Base-by-base conservation (phyloP, 2,888 invertebrate species). In the Epinotia bilunana region DNA sequence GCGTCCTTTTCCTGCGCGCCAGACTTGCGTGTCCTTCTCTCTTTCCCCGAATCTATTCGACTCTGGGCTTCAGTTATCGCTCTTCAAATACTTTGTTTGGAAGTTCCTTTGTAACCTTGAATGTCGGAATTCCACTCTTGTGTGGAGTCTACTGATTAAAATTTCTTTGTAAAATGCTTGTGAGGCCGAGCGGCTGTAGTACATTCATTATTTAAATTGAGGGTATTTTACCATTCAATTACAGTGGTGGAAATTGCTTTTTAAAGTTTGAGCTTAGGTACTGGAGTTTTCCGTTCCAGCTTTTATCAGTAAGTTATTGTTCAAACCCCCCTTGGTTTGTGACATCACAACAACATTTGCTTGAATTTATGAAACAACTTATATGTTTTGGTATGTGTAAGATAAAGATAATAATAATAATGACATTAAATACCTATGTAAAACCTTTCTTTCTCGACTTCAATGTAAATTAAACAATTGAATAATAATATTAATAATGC, bases 51-150 rank as follows among this genome's bases (percentile, higher is more conserved):
- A 81, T 85, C 83, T 83, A 84, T 83, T 84, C 84, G 83, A 87
- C 82, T 82, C 87, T 83, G 79, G 84, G 85, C 85, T 88, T 88
- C 83, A 86, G 87, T 91, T 91, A 91, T 91, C 91, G 89, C 87
- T 90, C 84, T 89, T 88, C 89, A 92, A 92, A 92, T 92, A 91
- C 89, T 90, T 87, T 82, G 85, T 86, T 90, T 87, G 86, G 88
- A 90, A 90, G 89, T 90, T 92, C 87, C 87, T 85, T 85, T 87
- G 83, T 90, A 89, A 91, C 91, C 91, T 92, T 93, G 91, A 89
- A 89, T 86, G 83, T 86, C 87, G 83, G 85, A 87, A 89, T 89
- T 88, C 85, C 87, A 83, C 82, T 85, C 80, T 79, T 79, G 78
- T 80, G 79, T 79, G 77, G 78, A 75, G 61, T 72, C 55, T 55